Conservation (phyloP, 2,113 vertebrate genomes). For the Microcebus murinus region DNA sequence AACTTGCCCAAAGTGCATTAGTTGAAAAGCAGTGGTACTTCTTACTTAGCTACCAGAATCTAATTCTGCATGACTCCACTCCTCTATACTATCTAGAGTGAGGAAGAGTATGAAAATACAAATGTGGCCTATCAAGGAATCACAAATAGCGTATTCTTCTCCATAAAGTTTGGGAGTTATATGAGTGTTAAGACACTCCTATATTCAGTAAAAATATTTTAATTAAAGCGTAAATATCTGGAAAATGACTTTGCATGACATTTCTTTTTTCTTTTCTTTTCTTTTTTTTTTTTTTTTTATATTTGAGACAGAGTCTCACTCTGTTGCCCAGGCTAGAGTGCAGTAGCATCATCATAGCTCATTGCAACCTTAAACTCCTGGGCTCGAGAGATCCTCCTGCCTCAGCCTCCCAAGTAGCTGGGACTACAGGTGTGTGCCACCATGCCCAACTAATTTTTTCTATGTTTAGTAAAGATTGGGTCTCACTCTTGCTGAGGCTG, state of each 20-base stretch:
- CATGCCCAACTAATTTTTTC: too few species aligned
- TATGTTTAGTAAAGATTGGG: too few species aligned
- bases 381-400: too few species aligned
- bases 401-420: too few species aligned
- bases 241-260: neutral
- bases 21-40: neutral
- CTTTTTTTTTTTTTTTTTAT: too few species aligned
- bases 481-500: too few species aligned
- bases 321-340: too few species aligned
- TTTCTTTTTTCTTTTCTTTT: too few species aligned
- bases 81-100: neutral
- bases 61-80: neutral
- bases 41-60: neutral
- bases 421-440: too few species aligned
- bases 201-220: constrained; percentile 19
- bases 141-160: neutral
- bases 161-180: neutral
- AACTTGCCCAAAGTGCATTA: neutral
- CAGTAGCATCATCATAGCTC: too few species aligned
- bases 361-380: too few species aligned
- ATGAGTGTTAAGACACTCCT: neutral
- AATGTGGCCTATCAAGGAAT: neutral
- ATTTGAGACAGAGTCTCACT: too few species aligned
- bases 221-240: neutral
- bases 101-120: neutral